Percentiles rank a stretch among this genome's conserved stretches.
phyloP scores from a whole-genome alignment of 2,797 vertebrate species.

The Thunnus albacares region DNA sequence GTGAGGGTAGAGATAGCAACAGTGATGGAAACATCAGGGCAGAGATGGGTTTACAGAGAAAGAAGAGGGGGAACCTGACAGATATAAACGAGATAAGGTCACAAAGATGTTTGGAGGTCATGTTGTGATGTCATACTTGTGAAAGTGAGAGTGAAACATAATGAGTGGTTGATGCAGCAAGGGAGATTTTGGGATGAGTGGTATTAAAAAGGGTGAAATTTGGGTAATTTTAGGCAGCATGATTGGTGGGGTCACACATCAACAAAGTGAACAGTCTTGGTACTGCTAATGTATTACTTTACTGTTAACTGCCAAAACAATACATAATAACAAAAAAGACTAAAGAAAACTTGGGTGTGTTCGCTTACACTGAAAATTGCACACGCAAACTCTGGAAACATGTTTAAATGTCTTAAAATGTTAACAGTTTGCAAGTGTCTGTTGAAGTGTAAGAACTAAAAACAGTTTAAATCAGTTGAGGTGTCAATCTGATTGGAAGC shows the following conservation, averaged over 20 bases:
- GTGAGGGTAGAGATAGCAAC: not conserved
- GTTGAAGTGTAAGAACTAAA: not conserved
- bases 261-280: no score
- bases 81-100: not conserved
- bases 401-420: no score
- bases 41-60: not conserved
- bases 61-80: not conserved
- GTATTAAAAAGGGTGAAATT: not conserved
- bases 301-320: not conserved
- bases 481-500: not conserved
- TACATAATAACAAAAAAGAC: no score
- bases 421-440: not conserved
- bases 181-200: not conserved
- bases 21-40: not conserved
- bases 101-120: not conserved
- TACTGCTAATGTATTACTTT: not conserved
- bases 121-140: slow-evolving; percentile 7
- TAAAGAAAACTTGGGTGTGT: not conserved
- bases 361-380: not conserved
- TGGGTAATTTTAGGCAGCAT: not conserved
- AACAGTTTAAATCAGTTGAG: not conserved
- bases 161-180: not conserved
- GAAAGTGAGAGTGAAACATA: not conserved
- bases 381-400: not conserved
- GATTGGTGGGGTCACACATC: not conserved